phyloP scores from a whole-genome alignment of 2,113 vertebrate species.

The pig (Sus scrofa) region T2T-Sscrofa CM000828.6:73360501-73361000 shows the following conservation, averaged over 20 bases:
- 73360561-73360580: background rate
- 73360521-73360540: background rate
- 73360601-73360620: no score
- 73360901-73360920: fast-evolving
- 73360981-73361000: no score
- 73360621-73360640: background rate
- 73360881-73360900: background rate
- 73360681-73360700: background rate
- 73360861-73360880: background rate
- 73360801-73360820: no score
- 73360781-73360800: no score
- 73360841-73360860: background rate
- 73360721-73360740: fast-evolving
- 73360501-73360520: background rate
- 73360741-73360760: background rate
- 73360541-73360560: background rate
- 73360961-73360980: background rate
- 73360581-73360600: no score
- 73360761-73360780: background rate
- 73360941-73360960: background rate
- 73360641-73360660: background rate
- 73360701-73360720: fast-evolving
- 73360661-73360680: fast-evolving
- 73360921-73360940: background rate
- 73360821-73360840: background rate